Conservation (phyloP, 30 jellyfish, hydroid and myxozoan species). For the Nemopilema nomurai region DNA sequence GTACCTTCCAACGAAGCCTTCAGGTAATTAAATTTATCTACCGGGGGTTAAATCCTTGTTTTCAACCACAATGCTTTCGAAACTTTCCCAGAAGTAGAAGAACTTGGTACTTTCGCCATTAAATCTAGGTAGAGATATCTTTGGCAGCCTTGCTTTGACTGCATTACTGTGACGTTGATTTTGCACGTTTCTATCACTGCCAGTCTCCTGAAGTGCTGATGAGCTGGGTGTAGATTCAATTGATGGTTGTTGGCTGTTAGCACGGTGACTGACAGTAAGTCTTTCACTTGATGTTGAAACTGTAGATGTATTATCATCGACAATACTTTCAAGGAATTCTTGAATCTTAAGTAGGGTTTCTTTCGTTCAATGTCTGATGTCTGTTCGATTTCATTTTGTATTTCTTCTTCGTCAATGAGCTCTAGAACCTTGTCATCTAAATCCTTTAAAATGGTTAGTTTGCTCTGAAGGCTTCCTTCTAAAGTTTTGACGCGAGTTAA, state of each 20-base stretch:
- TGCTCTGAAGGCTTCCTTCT: not conserved
- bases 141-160: conserved; percentile 9
- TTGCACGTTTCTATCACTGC: not conserved
- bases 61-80: conserved; percentile 14
- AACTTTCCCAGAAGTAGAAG: conserved; percentile 32
- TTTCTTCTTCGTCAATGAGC: not conserved
- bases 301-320: not conserved
- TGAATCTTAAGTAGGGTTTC: not conserved
- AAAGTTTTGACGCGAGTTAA: no score
- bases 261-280: not conserved
- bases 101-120: conserved; percentile 41
- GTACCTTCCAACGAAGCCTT: conserved; percentile 35
- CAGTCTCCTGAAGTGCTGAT: not conserved
- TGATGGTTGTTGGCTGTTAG: conserved; percentile 11
- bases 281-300: not conserved
- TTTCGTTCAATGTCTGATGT: not conserved
- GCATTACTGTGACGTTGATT: not conserved
- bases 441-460: not conserved
- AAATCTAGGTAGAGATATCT: conserved; percentile 20
- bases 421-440: not conserved
- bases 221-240: not conserved
- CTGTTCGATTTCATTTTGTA: not conserved
- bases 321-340: not conserved
- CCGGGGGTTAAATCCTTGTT: not conserved
- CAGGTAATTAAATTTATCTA: conserved; percentile 22